Base-by-base conservation (phyloP, 92 coral and sea anemone species). In the Bergia sp. region DNA sequence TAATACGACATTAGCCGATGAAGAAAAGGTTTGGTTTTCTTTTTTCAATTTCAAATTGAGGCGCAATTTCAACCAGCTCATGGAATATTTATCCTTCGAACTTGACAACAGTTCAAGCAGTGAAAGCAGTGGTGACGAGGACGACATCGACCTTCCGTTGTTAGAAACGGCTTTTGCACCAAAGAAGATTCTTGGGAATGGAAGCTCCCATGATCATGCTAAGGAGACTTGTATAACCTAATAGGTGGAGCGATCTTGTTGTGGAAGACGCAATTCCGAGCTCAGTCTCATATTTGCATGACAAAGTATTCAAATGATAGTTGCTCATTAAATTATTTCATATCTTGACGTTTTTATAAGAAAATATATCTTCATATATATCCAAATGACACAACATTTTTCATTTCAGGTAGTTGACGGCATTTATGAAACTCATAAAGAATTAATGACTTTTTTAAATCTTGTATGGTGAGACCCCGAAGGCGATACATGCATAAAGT, bases 171-270 rank as follows among this genome's bases (percentile, higher is more conserved):
- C 88, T 49, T 88, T 80, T 78, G 67, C 86, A 53, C 85, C 78
- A 76, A 55, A 67, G 73, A 87, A 77, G 44, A 86, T 43, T 64
- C 91, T 88, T 73, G n/a, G 92, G 93, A 82, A 84, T 88, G 93
- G 93, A 94, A 86, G 94, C 90, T 53, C 91, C 92, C 37, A 73
- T 89, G 88, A 89, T 89, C 47, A 75, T 89, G 89, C 89, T 91
- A 57, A 71, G 93, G 58, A 87, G 96, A 89, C 57, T 93, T 79
- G 94, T 90, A 8, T 91, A 91, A 43, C 93, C 92, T 37, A 91
- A 88, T 85, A 89, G 94, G 87, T 93, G 94, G 93, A 77, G 90
- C 79, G 94, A 91, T 77, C 86, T 93, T 88, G 90, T 82, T 93
- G 89, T 82, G 93, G 93, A 44, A 89, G 92, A 86, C 74, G 53